Conservation (phyloP, 2,888 invertebrate genomes). For the Campoplex capitator region DNA sequence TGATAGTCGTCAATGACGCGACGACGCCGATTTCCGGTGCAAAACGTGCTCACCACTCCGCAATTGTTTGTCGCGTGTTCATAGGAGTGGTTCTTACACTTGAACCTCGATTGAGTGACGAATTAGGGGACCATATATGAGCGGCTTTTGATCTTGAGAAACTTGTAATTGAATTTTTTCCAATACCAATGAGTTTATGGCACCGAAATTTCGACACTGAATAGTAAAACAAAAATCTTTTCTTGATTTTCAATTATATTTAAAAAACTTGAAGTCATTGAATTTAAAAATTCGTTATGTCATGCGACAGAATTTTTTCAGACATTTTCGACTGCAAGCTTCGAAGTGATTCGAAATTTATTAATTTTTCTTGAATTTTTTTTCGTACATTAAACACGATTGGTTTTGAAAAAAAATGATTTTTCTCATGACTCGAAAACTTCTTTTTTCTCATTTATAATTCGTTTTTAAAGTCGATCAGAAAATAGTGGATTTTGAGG, state of each 20-base stretch:
- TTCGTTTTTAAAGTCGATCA: background rate
- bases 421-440: no score
- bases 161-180: background rate
- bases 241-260: background rate
- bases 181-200: background rate
- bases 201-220: background rate
- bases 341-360: no score
- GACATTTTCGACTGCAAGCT: no score
- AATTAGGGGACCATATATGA: background rate
- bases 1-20: slow-evolving; percentile 70
- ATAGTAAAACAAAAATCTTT: background rate
- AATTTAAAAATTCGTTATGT: no score
- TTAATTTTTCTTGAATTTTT: no score
- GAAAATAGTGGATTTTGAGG: background rate
- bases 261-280: no score
- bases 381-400: no score
- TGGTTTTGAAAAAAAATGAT: no score
- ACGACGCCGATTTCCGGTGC: slow-evolving; percentile 73
- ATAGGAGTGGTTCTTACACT: slow-evolving; percentile 34
- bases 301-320: no score
- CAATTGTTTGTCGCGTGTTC: slow-evolving; percentile 36
- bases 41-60: slow-evolving; percentile 56
- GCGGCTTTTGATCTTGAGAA: background rate
- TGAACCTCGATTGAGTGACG: slow-evolving; percentile 8
- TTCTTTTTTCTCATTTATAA: background rate